Conservation (phyloP, 2,797 vertebrate species). For the Urophycis tenuis region DNA sequence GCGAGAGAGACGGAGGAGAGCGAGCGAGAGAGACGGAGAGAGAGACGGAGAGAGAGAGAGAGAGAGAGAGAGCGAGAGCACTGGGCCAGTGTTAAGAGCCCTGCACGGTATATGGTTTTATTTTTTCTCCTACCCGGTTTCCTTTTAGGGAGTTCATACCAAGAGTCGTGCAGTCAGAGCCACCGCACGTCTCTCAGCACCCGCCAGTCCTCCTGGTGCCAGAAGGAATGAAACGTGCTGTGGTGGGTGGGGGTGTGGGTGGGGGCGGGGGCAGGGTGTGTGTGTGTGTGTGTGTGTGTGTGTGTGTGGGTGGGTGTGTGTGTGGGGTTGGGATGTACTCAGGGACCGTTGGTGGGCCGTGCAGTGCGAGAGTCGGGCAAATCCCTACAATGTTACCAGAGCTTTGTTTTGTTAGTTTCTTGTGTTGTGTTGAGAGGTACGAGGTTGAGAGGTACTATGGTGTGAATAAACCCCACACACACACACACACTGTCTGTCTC, state of each 20-base stretch:
- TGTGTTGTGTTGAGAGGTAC: not conserved
- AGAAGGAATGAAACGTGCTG: conserved; percentile 39
- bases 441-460: not conserved
- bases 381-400: not conserved
- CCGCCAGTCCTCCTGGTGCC: conserved; percentile 32
- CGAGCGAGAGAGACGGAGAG: too few species aligned
- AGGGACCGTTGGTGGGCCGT: not conserved
- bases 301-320: too few species aligned
- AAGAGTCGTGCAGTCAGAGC: conserved; percentile 27
- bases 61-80: too few species aligned
- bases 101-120: not conserved
- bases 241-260: conserved; percentile 29
- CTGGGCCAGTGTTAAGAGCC: not conserved
- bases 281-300: too few species aligned
- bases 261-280: conserved; percentile 7
- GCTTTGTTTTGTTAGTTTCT: not conserved
- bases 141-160: conserved; percentile 14
- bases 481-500: not conserved
- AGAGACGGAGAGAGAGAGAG: too few species aligned
- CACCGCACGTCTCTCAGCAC: conserved; percentile 46
- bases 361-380: not conserved
- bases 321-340: conserved; percentile 3
- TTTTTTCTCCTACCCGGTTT: not conserved
- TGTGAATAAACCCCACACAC: not conserved
- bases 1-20: too few species aligned